Evolutionary conservation across 2,797 vertebrate species (phyloP).

Genomic region (Macropodus opercularis): DNA sequence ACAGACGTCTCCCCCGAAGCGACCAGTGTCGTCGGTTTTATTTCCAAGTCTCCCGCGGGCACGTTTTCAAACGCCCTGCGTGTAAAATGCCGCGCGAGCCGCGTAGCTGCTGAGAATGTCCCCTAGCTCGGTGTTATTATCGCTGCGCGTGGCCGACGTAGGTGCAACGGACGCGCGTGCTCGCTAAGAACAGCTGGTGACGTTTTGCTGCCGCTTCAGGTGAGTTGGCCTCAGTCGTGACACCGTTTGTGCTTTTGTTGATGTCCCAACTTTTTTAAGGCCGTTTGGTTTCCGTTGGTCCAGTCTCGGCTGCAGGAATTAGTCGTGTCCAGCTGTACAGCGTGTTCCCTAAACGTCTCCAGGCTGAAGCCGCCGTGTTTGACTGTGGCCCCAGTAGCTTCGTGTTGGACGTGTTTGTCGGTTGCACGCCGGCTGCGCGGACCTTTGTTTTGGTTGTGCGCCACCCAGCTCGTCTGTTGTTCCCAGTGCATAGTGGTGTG

Average conservation of each 20-base stretch:
- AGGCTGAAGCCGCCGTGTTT: too few relatives aligned
- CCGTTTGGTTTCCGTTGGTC: too few relatives aligned
- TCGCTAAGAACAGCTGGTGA: conserved; percentile 16
- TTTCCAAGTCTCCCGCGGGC: background rate
- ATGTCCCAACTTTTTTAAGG: too few relatives aligned
- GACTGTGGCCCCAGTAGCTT: too few relatives aligned
- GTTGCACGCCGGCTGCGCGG: conserved; percentile 15
- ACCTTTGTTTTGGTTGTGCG: conserved; percentile 45
- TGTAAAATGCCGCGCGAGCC: background rate
- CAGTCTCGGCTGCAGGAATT: too few relatives aligned
- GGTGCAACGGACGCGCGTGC: conserved; percentile 44
- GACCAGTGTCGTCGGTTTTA: rapidly evolving
- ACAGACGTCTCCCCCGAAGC: rapidly evolving
- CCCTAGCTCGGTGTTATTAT: conserved; percentile 14
- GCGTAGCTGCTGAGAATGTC: background rate
- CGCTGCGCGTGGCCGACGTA: background rate
- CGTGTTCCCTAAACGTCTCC: too few relatives aligned
- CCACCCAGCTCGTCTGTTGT: conserved; percentile 70
- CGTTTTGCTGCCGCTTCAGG: conserved; percentile 31
- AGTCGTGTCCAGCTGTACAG: too few relatives aligned
- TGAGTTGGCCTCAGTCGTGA: conserved; percentile 16
- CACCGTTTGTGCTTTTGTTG: background rate
- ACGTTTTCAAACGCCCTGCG: rapidly evolving
- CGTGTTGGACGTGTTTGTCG: too few relatives aligned
- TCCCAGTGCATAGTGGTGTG: conserved; percentile 31